Percentiles rank a stretch among this genome's conserved stretches.
Evolutionary conservation across 2,888 invertebrate species (phyloP).

Genomic region (Diabrotica balteata): DNA sequence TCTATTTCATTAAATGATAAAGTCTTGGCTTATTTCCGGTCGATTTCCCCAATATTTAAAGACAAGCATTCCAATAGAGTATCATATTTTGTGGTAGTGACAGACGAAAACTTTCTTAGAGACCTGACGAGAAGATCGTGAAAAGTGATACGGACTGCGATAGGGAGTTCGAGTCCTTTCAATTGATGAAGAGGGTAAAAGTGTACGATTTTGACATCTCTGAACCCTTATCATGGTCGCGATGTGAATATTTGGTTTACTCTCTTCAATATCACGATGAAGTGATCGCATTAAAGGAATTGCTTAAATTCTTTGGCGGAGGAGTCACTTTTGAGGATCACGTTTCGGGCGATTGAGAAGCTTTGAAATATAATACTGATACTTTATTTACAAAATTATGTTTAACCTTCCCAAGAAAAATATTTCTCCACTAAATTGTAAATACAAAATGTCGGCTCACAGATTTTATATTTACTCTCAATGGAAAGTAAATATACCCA

Average conservation of each 20-base stretch:
- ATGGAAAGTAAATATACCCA: too few relatives aligned
- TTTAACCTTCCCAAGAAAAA: not conserved
- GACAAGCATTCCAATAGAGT: not conserved
- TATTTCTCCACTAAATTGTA: too few relatives aligned
- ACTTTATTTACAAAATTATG: too few relatives aligned
- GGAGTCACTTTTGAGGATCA: too few relatives aligned
- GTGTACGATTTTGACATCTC: conserved; percentile 21
- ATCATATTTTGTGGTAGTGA: not conserved
- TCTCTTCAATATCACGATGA: conserved; percentile 3
- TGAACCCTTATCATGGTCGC: conserved; percentile 17
- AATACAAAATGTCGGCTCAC: too few relatives aligned
- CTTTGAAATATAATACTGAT: too few relatives aligned
- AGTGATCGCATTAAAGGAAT: not conserved
- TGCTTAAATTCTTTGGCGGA: not conserved
- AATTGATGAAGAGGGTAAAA: conserved; percentile 22
- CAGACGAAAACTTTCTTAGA: not conserved
- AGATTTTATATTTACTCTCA: too few relatives aligned
- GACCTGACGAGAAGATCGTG: conserved; percentile 13
- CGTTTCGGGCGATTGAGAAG: too few relatives aligned
- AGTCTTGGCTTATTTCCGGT: too few relatives aligned
- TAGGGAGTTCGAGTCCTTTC: conserved; percentile 5
- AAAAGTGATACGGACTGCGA: conserved; percentile 13
- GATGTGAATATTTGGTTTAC: conserved; percentile 15
- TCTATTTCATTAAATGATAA: too few relatives aligned
- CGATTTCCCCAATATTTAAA: too few relatives aligned